Conservation (phyloP, 2,797 vertebrate species). For the Epinephelus awoara region DNA sequence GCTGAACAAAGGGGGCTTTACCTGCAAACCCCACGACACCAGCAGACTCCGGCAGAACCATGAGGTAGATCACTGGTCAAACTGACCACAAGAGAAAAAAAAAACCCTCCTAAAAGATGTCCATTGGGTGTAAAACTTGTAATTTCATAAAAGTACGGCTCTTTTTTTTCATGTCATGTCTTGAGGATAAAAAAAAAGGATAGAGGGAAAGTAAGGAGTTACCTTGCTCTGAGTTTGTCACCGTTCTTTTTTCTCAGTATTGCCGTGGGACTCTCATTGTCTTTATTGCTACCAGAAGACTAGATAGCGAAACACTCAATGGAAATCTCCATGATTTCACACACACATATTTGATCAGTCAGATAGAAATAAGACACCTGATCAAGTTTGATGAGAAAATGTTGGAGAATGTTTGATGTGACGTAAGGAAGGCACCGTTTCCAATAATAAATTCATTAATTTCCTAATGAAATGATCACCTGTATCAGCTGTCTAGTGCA, state of each 20-base stretch:
- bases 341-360: conserved; percentile 68
- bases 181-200: conserved; percentile 50
- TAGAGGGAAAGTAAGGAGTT: conserved; percentile 66
- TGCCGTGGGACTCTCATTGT: conserved; percentile 90
- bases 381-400: conserved; percentile 73
- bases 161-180: conserved; percentile 64
- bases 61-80: conserved; percentile 99
- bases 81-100: conserved; percentile 94
- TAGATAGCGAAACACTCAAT: conserved; percentile 94
- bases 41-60: conserved; percentile 92
- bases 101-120: conserved; percentile 87
- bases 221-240: conserved; percentile 74
- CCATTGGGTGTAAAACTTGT: conserved; percentile 73
- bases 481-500: conserved; percentile 90
- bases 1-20: conserved; percentile 92
- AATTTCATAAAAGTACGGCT: conserved; percentile 90
- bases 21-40: conserved; percentile 96
- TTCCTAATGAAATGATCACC: conserved; percentile 82
- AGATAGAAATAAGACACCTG: conserved; percentile 76
- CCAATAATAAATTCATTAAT: conserved; percentile 88
- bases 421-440: conserved; percentile 96
- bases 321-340: conserved; percentile 86
- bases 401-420: conserved; percentile 74
- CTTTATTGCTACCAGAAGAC: conserved; percentile 86
- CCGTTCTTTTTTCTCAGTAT: conserved; percentile 70